Base-by-base conservation (phyloP, 1,140 invertebrate genomes). In the Drosophila bipectinata region DNA sequence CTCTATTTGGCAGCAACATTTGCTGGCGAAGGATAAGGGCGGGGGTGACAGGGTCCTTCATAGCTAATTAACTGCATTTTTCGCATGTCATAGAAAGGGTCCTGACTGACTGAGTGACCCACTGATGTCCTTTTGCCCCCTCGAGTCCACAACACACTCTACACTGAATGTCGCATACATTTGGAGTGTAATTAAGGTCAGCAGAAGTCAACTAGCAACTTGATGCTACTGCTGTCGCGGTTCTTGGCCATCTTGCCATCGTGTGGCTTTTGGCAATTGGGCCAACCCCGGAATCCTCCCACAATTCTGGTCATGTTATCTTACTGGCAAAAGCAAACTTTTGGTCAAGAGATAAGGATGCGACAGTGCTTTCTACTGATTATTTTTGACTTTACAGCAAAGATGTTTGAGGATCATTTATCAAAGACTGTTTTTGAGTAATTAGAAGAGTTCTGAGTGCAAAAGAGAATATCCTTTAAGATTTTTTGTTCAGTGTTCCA, bases 21-120 rank as follows among this genome's bases (percentile, higher is more conserved):
- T 14, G 41, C 15, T 44, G 41, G 1, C 41, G 14, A 47, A 9
- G 44, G 41, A 44, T 12, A 21, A 6, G 18, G 26, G 30, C 30
- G 54, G 39, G 54, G 39, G 37, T 21, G 53, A 53, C 30, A 55
- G 41, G 52, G 78, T 81, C 77, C 79, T 81, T 81, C 79, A 81
- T 81, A 81, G 79, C 79, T 81, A 81, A 81, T 81, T 81, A 81
- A 81, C 79, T 82, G 73, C 79, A 81, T 82, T 81, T 81, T 77
- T 73, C 73, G 79, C 78, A 81, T 81, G 78, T 77, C 78, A 81
- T 63, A 71, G 57, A 15, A 44, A 39, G 60, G 39, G 32, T 30
- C 55, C 64, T 62, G 62, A 74, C 49, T 63, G 32, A 24, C 24
- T 21, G 30, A 45, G 54, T 55, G 72, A 73, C 45, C 61, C 69